These are phyloP conservation scores for Cataglyphis albicans DNA, from an alignment of 2,888 invertebrate species.

Conservation along the genomic window DNA sequence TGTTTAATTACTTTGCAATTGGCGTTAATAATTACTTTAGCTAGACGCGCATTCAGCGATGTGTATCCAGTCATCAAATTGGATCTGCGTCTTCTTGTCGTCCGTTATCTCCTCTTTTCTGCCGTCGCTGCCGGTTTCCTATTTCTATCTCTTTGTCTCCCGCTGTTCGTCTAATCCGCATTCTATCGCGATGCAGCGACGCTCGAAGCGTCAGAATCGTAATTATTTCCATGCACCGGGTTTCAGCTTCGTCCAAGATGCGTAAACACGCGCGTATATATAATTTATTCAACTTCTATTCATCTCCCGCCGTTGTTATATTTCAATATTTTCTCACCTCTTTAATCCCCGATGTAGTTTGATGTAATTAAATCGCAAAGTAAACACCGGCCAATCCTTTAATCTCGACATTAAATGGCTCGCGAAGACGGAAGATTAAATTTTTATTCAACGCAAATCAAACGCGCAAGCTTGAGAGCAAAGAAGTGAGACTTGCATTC, in stretches of 20 bases:
- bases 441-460: background rate
- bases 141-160: conserved; percentile 33
- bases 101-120: conserved; percentile 50
- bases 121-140: conserved; percentile 48
- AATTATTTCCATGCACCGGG: conserved; percentile 42
- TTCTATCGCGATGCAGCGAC: conserved; percentile 33
- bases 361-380: conserved; percentile 18
- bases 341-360: background rate
- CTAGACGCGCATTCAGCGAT: conserved; percentile 77
- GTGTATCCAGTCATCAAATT: conserved; percentile 82
- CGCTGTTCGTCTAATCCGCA: conserved; percentile 33
- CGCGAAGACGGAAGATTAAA: background rate
- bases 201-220: conserved; percentile 36
- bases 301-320: background rate
- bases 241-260: conserved; percentile 15
- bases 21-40: conserved; percentile 81
- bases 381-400: background rate
- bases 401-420: background rate
- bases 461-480: background rate
- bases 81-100: conserved; percentile 65
- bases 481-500: background rate
- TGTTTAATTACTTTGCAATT: conserved; percentile 81
- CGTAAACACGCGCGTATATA: conserved; percentile 20
- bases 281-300: background rate
- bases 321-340: background rate